A percentile compares a stretch with the other conserved stretches of the same genome.
Evolutionary conservation across 2,113 vertebrate genomes (phyloP).

Genomic region (Nerophis ophidion): DNA sequence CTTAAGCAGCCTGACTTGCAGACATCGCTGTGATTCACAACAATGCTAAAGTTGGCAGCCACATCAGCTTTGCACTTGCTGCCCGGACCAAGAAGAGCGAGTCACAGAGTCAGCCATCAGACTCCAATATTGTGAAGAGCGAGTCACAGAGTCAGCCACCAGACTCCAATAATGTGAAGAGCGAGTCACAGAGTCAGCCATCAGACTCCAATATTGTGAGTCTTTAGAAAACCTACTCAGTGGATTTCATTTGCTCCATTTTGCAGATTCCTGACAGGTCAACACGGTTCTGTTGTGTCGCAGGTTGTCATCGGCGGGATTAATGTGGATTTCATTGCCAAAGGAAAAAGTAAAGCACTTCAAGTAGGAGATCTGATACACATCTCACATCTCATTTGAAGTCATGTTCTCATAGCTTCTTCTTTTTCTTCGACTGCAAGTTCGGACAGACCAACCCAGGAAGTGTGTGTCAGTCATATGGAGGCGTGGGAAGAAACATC

Average conservation of each 20-base stretch:
- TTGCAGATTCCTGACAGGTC: no score
- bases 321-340: slow-evolving; percentile 86
- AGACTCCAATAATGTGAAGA: slow-evolving; percentile 36
- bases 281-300: slow-evolving; percentile 5
- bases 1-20: slow-evolving; percentile 25
- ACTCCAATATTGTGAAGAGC: slow-evolving; percentile 43
- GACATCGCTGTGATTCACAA: slow-evolving; percentile 86
- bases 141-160: slow-evolving; percentile 16
- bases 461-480: slow-evolving; percentile 78
- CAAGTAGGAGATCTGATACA: slow-evolving; percentile 57
- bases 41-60: slow-evolving; percentile 83
- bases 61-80: slow-evolving; percentile 79
- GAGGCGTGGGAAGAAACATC: slow-evolving; percentile 85
- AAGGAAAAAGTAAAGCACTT: slow-evolving; percentile 71
- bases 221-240: no score
- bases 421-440: slow-evolving; percentile 55
- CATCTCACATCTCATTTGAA: neutral
- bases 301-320: slow-evolving; percentile 86
- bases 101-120: slow-evolving; percentile 12
- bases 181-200: slow-evolving; percentile 14
- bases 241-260: no score
- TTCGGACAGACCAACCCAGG: slow-evolving; percentile 82
- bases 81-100: slow-evolving; percentile 45
- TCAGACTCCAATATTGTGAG: slow-evolving; percentile 35
- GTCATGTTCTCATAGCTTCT: no score